A percentile compares a stretch with the other conserved stretches of the same genome.
These are phyloP conservation scores for Silurus aristotelis DNA, from an alignment of 2,797 vertebrate genomes.

Conservation along the genomic window DNA sequence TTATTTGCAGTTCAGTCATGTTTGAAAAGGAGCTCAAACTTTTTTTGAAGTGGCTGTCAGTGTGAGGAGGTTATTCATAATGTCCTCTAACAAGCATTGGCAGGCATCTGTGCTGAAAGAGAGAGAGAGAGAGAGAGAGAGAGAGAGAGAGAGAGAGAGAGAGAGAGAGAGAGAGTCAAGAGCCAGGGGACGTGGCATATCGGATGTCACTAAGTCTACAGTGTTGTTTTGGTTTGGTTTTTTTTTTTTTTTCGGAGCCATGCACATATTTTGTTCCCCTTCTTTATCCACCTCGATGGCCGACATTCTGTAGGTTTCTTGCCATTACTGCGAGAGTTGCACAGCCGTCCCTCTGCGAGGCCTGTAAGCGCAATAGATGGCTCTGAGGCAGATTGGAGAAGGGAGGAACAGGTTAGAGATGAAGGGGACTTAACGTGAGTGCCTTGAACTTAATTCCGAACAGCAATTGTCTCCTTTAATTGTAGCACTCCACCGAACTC, in stretches of 20 bases:
- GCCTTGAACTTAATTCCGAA: constrained; percentile 67
- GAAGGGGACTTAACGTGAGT: constrained; percentile 32
- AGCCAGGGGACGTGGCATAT: background rate
- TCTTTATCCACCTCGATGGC: constrained; percentile 33
- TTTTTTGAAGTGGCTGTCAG: constrained; percentile 31
- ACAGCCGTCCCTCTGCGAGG: background rate
- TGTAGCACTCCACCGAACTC: constrained; percentile 64
- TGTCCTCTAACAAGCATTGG: constrained; percentile 31
- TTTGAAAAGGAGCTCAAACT: constrained; percentile 6
- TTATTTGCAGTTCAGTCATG: background rate
- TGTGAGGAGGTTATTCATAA: constrained; percentile 27
- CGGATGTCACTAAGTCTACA: constrained; percentile 46
- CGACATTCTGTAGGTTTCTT: constrained; percentile 60
- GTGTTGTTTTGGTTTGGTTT: constrained; percentile 43
- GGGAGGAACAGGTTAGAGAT: constrained; percentile 36
- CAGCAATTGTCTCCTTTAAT: constrained; percentile 75
- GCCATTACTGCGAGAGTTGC: background rate
- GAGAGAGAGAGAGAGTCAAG: constrained; percentile 9
- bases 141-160: constrained; percentile 16
- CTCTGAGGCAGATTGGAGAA: constrained; percentile 50
- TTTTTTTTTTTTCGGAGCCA: background rate
- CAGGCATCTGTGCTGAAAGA: constrained; percentile 20
- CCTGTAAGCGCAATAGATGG: constrained; percentile 55
- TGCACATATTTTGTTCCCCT: background rate
- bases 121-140: constrained; percentile 7